Base-by-base conservation (phyloP, 2,113 vertebrate genomes). In the Scopus umbretta region DNA sequence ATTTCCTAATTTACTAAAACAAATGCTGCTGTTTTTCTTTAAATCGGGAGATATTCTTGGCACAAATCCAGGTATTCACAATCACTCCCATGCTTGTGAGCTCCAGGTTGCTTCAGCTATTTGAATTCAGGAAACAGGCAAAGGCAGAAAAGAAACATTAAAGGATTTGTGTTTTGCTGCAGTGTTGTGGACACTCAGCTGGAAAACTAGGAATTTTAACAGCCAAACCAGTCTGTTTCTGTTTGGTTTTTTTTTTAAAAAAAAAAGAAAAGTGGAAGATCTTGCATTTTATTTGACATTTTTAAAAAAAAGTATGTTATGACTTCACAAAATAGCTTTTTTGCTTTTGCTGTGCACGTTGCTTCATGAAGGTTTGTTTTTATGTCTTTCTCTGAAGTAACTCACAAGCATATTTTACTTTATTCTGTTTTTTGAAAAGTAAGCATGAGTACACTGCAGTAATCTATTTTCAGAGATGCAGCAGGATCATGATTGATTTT, bases 81-180 rank as follows among this genome's bases (percentile, higher is more conserved):
- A 92, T 96, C 92, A 86, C 96, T 97, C 92, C 86, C 81, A 80
- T 88, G 91, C 92, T 92, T 65, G 67, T 86, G 67, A 95, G 67
- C 62, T 66, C 86, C 70, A 96, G 86, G 79, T 94, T 93, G 84
- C 94, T 96, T 72, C 86, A 91, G 88, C 74, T 88, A 78, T 96
- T 94, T 89, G 76, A 88, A 90, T 97, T 97, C 96, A 95, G 96
- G 90, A 97, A 97, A 97, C 89, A 88, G 91, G 87, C 61, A 94
- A 59, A 95, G 68, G 82, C 90, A 96, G 85, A 89, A 96, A 93
- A 92, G 74, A 83, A 96, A 97, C 94, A 96, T 92, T 92, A 97
- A 97, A 97, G 87, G 88, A 89, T 94, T 96, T 97, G 88, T 86
- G 38, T 89, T 96, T 96, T 94, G 88, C 94, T 95, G 78, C 90